Evolutionary conservation across 2,797 vertebrate genomes (phyloP).

Genomic region (Molossus molossus): DNA sequence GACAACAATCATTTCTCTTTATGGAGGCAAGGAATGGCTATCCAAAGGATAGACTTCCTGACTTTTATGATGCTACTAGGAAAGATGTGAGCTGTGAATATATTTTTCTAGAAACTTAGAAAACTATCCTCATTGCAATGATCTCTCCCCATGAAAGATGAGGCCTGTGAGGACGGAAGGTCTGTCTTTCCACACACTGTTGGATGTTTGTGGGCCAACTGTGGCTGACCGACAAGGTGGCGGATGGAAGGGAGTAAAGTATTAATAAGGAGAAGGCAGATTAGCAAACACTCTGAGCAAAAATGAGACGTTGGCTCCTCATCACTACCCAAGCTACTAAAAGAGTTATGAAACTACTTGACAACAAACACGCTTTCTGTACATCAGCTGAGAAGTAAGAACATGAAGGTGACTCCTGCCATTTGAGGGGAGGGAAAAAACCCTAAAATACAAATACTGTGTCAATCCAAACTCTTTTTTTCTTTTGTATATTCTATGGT

Average conservation of each 20-base stretch:
- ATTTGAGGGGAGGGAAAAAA: slow-evolving; percentile 82
- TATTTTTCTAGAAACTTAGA: neutral
- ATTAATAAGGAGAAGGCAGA: slow-evolving; percentile 71
- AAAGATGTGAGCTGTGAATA: neutral
- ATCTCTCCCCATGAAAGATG: neutral
- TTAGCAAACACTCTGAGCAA: slow-evolving; percentile 72
- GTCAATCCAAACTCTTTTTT: slow-evolving; percentile 88
- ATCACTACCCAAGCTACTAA: slow-evolving; percentile 21
- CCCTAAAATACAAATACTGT: slow-evolving; percentile 87
- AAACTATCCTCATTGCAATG: neutral
- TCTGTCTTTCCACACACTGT: neutral
- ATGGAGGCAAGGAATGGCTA: neutral
- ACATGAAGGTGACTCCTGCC: slow-evolving; percentile 88
- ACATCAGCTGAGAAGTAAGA: slow-evolving; percentile 85
- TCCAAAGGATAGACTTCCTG: neutral
- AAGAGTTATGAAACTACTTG: slow-evolving; percentile 84
- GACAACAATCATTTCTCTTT: neutral
- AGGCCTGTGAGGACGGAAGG: neutral
- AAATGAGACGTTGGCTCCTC: slow-evolving; percentile 72
- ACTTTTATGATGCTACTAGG: neutral
- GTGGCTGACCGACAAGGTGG: neutral
- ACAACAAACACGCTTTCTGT: slow-evolving; percentile 82
- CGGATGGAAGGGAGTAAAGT: slow-evolving; percentile 60
- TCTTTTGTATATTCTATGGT: slow-evolving; percentile 76
- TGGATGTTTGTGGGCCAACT: neutral